These are phyloP conservation scores for Chromoteleia sp. DNA, from an alignment of 2,888 invertebrate genomes.

Conservation along the genomic window DNA sequence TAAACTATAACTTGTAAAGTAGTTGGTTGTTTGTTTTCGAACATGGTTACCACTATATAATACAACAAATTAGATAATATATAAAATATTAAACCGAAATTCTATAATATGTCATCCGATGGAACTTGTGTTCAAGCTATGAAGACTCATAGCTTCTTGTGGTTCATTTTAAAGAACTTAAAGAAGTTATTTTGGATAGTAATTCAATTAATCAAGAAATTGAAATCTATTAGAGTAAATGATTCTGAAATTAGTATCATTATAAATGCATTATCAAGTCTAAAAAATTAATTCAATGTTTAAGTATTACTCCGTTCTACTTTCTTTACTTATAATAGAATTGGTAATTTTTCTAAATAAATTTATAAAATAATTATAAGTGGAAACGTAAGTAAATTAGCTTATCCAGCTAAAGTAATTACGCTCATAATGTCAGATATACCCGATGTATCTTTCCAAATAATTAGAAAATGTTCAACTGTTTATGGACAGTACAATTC, in stretches of 20 bases:
- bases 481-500: constrained; percentile 79
- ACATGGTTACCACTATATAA: constrained; percentile 75
- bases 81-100: constrained; percentile 85
- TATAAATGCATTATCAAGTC: constrained; percentile 86
- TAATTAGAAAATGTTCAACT: constrained; percentile 86
- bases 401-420: constrained; percentile 84
- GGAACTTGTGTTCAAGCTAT: constrained; percentile 85
- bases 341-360: constrained; percentile 12
- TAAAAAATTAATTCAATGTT: constrained; percentile 85
- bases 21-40: constrained; percentile 87
- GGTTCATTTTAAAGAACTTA: constrained; percentile 83
- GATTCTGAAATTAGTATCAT: constrained; percentile 87
- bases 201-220: constrained; percentile 85
- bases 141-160: constrained; percentile 85
- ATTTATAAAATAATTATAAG: constrained; percentile 76
- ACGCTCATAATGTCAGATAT: constrained; percentile 88
- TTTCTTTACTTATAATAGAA: background rate
- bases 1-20: constrained; percentile 84
- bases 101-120: constrained; percentile 87
- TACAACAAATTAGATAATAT: constrained; percentile 83
- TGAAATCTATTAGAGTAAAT: constrained; percentile 86
- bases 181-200: constrained; percentile 85
- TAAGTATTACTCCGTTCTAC: background rate
- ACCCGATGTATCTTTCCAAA: constrained; percentile 86
- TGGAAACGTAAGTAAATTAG: constrained; percentile 84